phyloP scores from a whole-genome alignment of 2,888 invertebrate species.

The Pocota personata region DNA sequence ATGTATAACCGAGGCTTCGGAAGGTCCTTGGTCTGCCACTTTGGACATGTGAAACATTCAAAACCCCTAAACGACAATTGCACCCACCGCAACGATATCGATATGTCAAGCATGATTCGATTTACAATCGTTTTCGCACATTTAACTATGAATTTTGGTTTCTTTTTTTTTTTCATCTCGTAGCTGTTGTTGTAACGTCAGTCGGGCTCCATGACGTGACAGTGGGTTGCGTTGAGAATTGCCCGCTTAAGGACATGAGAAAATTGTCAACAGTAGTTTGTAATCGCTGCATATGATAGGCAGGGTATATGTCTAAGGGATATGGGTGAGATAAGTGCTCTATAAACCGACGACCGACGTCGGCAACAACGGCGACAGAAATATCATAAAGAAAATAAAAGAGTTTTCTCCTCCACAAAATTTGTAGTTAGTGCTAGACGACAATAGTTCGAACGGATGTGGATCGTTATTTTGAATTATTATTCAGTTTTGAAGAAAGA shows the following conservation, averaged over 20 bases:
- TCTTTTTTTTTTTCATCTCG: constrained; percentile 4
- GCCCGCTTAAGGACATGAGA: constrained; percentile 13
- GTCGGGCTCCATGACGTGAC: not conserved
- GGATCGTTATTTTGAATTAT: constrained; percentile 38
- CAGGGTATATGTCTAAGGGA: not conserved
- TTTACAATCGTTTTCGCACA: constrained; percentile 73
- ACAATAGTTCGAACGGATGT: not conserved
- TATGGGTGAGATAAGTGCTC: constrained; percentile 34
- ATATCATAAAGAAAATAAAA: not conserved
- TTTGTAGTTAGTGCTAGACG: not conserved
- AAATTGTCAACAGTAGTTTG: constrained; percentile 49
- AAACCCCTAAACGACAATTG: constrained; percentile 69
- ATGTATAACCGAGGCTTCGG: constrained; percentile 22
- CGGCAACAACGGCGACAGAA: constrained; percentile 3
- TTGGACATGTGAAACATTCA: constrained; percentile 66
- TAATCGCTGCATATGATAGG: constrained; percentile 31
- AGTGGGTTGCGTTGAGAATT: constrained; percentile 7
- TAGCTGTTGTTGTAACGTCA: constrained; percentile 46
- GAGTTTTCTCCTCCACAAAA: not conserved
- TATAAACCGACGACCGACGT: constrained; percentile 11
- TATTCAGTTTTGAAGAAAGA: not conserved
- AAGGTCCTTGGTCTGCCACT: constrained; percentile 36
- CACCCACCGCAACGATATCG: constrained; percentile 71
- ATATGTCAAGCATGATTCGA: constrained; percentile 72
- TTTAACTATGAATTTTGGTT: constrained; percentile 55